Percentiles rank a stretch among this genome's conserved stretches.
Conservation (phyloP, 2,888 invertebrate species). For the Lithodes maja region DNA sequence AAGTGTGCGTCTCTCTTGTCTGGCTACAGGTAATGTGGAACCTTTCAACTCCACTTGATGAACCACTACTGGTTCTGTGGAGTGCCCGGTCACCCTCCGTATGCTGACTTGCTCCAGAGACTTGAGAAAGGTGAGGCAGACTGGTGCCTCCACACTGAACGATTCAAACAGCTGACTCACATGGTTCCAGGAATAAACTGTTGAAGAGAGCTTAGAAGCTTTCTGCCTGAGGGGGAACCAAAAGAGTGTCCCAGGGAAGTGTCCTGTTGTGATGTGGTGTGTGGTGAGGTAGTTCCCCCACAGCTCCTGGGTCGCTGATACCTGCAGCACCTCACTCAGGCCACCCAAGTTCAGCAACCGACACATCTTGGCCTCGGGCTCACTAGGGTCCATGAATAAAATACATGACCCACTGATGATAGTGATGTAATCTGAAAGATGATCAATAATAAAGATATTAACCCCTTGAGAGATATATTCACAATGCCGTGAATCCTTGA, state of each 20-base stretch:
- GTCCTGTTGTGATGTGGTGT: conserved; percentile 1
- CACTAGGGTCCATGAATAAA: conserved; percentile 51
- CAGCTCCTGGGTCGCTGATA: not conserved
- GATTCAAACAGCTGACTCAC: conserved; percentile 7
- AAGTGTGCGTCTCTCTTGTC: not conserved
- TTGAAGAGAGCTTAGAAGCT: conserved; percentile 28
- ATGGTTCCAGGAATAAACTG: conserved; percentile 8
- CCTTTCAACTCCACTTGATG: conserved; percentile 11
- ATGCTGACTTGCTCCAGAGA: conserved; percentile 4
- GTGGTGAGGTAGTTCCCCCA: conserved; percentile 6
- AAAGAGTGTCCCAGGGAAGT: conserved; percentile 32
- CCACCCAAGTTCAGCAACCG: conserved; percentile 23
- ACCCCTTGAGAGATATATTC: too few species aligned
- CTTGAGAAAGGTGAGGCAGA: conserved; percentile 46
- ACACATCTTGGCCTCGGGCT: conserved; percentile 35
- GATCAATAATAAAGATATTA: too few species aligned
- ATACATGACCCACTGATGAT: conserved; percentile 28
- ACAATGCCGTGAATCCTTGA: too few species aligned
- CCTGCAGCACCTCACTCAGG: not conserved
- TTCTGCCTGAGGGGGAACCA: conserved; percentile 46
- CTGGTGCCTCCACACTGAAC: conserved; percentile 36
- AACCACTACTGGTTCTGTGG: not conserved
- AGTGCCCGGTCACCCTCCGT: not conserved
- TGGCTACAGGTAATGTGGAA: not conserved
- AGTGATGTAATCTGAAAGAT: conserved; percentile 22